Base-by-base conservation (phyloP, 2,888 invertebrate species). In the Monochamus alternatus region DNA sequence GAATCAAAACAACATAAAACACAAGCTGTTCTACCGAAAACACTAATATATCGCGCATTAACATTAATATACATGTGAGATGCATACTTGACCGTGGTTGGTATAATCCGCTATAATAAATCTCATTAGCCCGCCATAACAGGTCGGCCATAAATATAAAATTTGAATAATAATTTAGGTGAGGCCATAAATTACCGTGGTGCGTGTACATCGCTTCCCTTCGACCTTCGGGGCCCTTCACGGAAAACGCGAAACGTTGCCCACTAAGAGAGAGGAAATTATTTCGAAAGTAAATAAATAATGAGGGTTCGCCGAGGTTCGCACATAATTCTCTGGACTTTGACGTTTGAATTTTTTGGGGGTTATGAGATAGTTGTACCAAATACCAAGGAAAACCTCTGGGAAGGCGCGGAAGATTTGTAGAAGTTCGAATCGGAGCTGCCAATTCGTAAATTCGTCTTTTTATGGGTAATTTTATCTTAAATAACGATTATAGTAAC, bases 101-200 rank as follows among this genome's bases (percentile, higher is more conserved):
- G 77, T 78, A 1, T 78, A 77, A 80, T 77, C 80, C 73, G 30
- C 60, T 38, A 76, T 76, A 78, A 80, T 82, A 82, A 82, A 82
- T 82, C 80, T 80, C 77, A 82, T 81, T 81, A 81, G 75, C 73
- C 78, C 74, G 79, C 78, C 75, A 77, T 78, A 80, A 78, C 81
- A 80, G 79, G 76, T 78, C 78, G 82, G 79, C 78, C 76, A 78
- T 81, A 82, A 82, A 82, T 81, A 80, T 78, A 74, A 81, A 78
- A 82, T 80, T 80, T 79, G 78, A 77, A 80, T 81, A 81, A 81
- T 81, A 73, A 78, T 78, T 76, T 79, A 71, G 77, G 74, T 77
- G 73, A 67, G 51, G 78, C 75, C 55, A 77, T 81, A 81, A 81
- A 81, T 81, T 80, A 75, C 73, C 64, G 72, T 63, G 65, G 73